phyloP scores from a whole-genome alignment of 2,888 invertebrate genomes.

The Parasteatoda lunata region DNA sequence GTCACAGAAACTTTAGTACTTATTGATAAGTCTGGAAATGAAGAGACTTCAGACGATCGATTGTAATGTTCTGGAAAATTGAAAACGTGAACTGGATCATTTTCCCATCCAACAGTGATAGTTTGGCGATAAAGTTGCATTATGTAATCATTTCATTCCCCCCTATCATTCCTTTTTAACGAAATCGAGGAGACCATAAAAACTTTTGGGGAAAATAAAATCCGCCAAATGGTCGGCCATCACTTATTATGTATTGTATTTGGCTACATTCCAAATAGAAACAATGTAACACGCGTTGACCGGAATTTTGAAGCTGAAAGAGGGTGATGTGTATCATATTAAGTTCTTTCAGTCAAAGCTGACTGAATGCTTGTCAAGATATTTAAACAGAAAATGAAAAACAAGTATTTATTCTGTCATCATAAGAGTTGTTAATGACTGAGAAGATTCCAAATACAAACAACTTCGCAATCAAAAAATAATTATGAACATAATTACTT shows the following conservation, averaged over 20 bases:
- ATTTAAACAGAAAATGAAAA: too few species aligned
- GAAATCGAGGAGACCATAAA: conserved; percentile 30
- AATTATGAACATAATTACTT: too few species aligned
- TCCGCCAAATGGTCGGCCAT: conserved; percentile 25
- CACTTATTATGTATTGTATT: conserved; percentile 46
- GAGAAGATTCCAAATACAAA: too few species aligned
- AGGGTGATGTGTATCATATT: conserved; percentile 29
- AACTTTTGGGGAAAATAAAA: conserved; percentile 33
- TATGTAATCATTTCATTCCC: conserved; percentile 33
- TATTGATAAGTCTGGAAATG: background rate
- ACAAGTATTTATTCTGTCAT: too few species aligned
- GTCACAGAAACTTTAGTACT: background rate
- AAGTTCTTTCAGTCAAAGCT: too few species aligned
- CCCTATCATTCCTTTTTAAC: conserved; percentile 6
- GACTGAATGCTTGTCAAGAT: too few species aligned
- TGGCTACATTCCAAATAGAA: conserved; percentile 43
- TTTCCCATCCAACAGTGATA: conserved; percentile 33
- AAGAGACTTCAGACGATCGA: conserved; percentile 22
- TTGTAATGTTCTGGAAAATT: conserved; percentile 17
- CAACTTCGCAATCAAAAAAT: too few species aligned
- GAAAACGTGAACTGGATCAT: conserved; percentile 48
- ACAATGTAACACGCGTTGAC: conserved; percentile 36
- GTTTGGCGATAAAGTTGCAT: conserved; percentile 45
- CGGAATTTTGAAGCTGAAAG: conserved; percentile 34
- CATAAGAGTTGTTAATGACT: too few species aligned